Evolutionary conservation across 2,797 vertebrate genomes (phyloP), one percentile per base, ranked within the genome.

Genomic region (Poecile montanus): DNA sequence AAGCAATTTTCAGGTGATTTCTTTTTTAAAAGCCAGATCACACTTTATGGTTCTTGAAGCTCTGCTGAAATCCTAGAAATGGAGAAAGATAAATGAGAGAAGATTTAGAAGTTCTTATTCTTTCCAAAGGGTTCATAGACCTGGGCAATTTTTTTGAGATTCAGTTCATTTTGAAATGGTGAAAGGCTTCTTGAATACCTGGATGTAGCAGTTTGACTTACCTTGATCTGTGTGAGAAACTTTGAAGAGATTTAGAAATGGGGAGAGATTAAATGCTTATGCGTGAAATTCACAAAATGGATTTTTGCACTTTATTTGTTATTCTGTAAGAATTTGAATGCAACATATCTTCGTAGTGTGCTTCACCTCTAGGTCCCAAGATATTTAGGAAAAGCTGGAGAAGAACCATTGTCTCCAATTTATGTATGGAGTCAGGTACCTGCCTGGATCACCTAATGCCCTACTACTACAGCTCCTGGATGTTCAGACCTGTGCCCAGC

Each of bases 1-100:
- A 76, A 94, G 45, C 53, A 88, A 71, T 93, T 91, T 92, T 84
- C 54, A 61, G 42, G 13, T 91, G 51, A 90, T 94, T 86, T 86
- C 34, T 65, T 61, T 73, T 70, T 94, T 50, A 65, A 53, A 91
- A 91, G 76, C 82, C 63, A 57, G 74, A 42, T 87, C 89, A 88
- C 50, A 58, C 16, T 78, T 86, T n/a, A n/a, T 67, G 34, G 32
- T 75, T 61, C 50, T 84, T 88, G 89, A 74, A 92, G 29, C n/a
- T 85, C 61, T 85, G 27, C 47, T 73, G 58, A 85, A n/a, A 26
- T 78, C 26, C 50, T 76, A 47, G 34, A 36, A 92, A 54, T 65
- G 42, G 50, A 76, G 51, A 91, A 91, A 34, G 45, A 38, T 61
- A 94, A 90, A 81, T 63, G 61, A 73, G 15, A 76, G 30, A 87